phyloP scores from a whole-genome alignment of 1,140 invertebrate genomes.

The Nautilus pompilius region DNA sequence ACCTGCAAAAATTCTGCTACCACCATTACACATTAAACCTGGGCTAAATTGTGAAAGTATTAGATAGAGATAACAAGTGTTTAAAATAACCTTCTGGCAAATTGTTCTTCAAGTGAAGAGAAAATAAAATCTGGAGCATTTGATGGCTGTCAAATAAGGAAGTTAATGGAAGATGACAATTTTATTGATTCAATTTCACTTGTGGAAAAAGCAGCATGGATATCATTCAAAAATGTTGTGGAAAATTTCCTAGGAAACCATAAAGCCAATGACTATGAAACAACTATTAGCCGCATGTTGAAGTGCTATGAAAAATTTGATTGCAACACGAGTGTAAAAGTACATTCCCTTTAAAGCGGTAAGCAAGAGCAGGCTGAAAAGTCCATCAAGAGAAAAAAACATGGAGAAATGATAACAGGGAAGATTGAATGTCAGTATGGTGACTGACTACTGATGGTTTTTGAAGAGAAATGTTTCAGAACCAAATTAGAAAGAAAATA shows the following conservation, averaged over 20 bases:
- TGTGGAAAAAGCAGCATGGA: neutral
- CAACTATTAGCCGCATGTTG: neutral
- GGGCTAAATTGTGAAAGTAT: neutral
- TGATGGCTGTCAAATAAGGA: neutral
- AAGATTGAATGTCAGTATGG: neutral
- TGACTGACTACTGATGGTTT: neutral
- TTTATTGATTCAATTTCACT: neutral
- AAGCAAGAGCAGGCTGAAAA: neutral
- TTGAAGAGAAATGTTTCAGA: no score
- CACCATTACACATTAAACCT: neutral
- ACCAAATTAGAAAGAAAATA: no score
- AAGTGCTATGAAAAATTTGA: neutral
- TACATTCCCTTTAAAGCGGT: neutral
- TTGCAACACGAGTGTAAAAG: neutral
- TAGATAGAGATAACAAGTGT: neutral
- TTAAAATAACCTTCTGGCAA: neutral
- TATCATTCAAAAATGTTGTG: neutral
- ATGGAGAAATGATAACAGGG: neutral
- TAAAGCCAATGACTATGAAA: neutral
- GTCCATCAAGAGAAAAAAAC: neutral
- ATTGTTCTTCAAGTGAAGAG: neutral
- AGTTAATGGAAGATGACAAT: neutral
- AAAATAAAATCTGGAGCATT: neutral
- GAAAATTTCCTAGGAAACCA: neutral
- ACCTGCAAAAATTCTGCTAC: neutral